Evolutionary conservation across 2,113 vertebrate genomes (phyloP).

Genomic region (Sphaerodactylus townsendi): DNA sequence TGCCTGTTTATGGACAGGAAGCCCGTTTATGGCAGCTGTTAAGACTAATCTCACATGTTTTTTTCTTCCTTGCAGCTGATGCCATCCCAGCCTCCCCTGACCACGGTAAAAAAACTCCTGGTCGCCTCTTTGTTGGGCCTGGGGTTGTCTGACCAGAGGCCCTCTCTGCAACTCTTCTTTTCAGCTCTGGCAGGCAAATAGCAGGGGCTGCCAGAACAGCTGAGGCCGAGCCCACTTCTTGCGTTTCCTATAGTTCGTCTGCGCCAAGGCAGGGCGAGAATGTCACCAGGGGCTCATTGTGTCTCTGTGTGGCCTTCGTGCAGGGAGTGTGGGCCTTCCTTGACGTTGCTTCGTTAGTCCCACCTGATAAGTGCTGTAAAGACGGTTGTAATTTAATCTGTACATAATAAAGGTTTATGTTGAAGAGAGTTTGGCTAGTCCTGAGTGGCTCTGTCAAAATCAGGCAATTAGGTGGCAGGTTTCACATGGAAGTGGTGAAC

Average conservation of each 20-base stretch:
- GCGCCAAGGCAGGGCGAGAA: background rate
- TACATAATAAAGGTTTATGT: constrained; percentile 62
- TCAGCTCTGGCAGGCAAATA: constrained; percentile 23
- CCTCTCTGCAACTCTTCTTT: constrained; percentile 67
- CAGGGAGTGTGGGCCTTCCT: background rate
- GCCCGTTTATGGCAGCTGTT: too few relatives aligned
- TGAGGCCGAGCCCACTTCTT: background rate
- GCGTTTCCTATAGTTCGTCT: too few relatives aligned
- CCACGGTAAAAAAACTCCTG: constrained; percentile 77
- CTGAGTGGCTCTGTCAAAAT: background rate
- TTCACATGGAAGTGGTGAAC: background rate
- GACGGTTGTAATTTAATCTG: constrained; percentile 67
- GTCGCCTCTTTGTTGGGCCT: constrained; percentile 79
- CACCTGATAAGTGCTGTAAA: constrained; percentile 48
- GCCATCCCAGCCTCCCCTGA: constrained; percentile 76
- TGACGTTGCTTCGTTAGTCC: background rate
- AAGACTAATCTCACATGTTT: background rate
- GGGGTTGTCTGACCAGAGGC: constrained; percentile 80
- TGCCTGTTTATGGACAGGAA: background rate
- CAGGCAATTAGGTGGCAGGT: background rate
- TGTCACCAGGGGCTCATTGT: background rate
- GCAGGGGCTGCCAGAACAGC: background rate
- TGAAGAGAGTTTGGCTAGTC: background rate
- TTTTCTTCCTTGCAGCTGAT: constrained; percentile 77
- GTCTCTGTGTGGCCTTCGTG: background rate